Conservation (phyloP, 64 coral and sea anemone species). For the Stichodactyla mertensii region DNA sequence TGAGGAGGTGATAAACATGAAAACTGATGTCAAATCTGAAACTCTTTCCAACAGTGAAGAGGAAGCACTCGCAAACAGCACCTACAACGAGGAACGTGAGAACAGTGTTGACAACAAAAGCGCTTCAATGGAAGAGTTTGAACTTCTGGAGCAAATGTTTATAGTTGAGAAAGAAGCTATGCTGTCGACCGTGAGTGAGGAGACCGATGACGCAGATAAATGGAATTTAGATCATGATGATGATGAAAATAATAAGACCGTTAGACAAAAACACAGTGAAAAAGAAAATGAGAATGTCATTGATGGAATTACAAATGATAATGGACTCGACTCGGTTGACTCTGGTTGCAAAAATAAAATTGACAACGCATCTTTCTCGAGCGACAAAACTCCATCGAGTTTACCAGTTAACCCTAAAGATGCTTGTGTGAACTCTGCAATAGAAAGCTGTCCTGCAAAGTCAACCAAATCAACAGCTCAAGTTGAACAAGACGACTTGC, state of each 20-base stretch:
- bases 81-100: constrained; percentile 18
- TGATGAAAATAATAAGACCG: background rate
- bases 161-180: constrained; percentile 24
- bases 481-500: constrained; percentile 39
- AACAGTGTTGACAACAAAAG: constrained; percentile 30
- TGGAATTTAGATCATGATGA: background rate
- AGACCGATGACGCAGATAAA: background rate
- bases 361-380: background rate
- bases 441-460: background rate
- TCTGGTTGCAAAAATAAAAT: background rate
- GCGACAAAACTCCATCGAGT: background rate
- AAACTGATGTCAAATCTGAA: background rate
- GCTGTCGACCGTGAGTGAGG: background rate
- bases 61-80: background rate
- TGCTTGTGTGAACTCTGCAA: background rate
- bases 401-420: background rate
- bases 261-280: background rate
- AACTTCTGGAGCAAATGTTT: constrained; percentile 63
- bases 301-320: background rate
- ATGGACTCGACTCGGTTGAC: background rate
- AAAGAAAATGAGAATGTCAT: background rate
- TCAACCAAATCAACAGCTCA: background rate
- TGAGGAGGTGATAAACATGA: background rate
- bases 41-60: constrained; percentile 5
- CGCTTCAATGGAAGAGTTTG: constrained; percentile 73